phyloP scores from a whole-genome alignment of 1,140 invertebrate genomes.

The Arctopsyche grandis region DNA sequence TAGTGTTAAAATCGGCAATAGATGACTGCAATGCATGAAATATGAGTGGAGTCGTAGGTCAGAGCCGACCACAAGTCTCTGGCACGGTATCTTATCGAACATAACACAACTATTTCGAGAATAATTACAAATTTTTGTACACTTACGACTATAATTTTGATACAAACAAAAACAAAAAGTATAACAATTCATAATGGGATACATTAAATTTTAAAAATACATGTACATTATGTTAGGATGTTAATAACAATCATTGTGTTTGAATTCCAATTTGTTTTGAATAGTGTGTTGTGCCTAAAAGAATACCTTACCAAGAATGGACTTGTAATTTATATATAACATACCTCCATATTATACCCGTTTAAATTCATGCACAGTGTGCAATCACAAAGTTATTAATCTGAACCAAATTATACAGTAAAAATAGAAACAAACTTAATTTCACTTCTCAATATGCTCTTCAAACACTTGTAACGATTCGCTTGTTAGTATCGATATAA shows the following conservation, averaged over 20 bases:
- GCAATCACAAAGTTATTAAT: constrained; percentile 45
- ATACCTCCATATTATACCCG: constrained; percentile 54
- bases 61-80: constrained; percentile 54
- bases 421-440: constrained; percentile 45
- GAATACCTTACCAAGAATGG: constrained; percentile 41
- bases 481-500: constrained; percentile 52
- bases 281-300: constrained; percentile 42
- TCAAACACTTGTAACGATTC: constrained; percentile 45
- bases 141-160: constrained; percentile 29
- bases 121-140: constrained; percentile 34
- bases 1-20: constrained; percentile 18
- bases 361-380: constrained; percentile 49
- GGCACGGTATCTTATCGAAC: constrained; percentile 45
- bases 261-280: too few relatives aligned
- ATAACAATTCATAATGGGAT: background rate
- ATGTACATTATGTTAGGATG: constrained; percentile 10
- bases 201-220: constrained; percentile 37
- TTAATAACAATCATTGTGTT: too few relatives aligned
- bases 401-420: constrained; percentile 49
- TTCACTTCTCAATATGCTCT: constrained; percentile 44
- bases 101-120: constrained; percentile 43
- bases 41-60: constrained; percentile 51
- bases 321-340: constrained; percentile 46
- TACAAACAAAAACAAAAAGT: background rate
- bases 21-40: constrained; percentile 53